Conservation (phyloP, 2,888 invertebrate species). For the Stenodema calcarata region DNA sequence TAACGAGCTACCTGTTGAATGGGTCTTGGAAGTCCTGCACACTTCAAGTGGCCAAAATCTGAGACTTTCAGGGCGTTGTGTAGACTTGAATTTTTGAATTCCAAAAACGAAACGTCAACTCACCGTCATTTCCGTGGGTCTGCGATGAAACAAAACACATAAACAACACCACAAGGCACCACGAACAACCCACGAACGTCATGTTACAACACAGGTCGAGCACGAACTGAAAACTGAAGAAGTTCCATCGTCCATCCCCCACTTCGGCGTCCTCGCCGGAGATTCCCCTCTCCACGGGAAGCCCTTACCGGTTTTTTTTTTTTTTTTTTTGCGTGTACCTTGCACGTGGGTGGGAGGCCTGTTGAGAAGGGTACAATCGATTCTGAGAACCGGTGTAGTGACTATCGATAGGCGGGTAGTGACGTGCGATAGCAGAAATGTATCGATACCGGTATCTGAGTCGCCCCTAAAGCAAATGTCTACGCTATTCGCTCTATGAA, state of each 20-base stretch:
- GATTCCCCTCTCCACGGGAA: background rate
- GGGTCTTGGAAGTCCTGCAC: too few species aligned
- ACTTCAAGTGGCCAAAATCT: too few species aligned
- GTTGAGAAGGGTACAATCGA: background rate
- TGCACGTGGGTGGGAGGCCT: background rate
- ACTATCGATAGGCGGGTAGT: too few species aligned
- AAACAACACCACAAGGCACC: constrained; percentile 1
- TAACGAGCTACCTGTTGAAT: too few species aligned
- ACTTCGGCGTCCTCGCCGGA: background rate
- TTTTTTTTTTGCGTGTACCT: background rate
- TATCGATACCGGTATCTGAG: too few species aligned
- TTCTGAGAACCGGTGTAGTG: too few species aligned
- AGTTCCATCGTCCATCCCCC: background rate
- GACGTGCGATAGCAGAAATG: too few species aligned
- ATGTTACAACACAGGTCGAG: background rate
- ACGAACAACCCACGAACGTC: background rate
- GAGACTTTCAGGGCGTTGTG: too few species aligned
- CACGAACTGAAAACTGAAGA: background rate
- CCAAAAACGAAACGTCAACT: background rate
- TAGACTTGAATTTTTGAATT: too few species aligned
- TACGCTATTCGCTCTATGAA: too few species aligned
- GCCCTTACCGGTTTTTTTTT: background rate
- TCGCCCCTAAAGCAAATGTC: too few species aligned
- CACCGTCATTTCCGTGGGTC: background rate
- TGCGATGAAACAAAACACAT: background rate